Evolutionary conservation across 2,888 invertebrate genomes (phyloP).

Genomic region (Dryadula phaetusa): DNA sequence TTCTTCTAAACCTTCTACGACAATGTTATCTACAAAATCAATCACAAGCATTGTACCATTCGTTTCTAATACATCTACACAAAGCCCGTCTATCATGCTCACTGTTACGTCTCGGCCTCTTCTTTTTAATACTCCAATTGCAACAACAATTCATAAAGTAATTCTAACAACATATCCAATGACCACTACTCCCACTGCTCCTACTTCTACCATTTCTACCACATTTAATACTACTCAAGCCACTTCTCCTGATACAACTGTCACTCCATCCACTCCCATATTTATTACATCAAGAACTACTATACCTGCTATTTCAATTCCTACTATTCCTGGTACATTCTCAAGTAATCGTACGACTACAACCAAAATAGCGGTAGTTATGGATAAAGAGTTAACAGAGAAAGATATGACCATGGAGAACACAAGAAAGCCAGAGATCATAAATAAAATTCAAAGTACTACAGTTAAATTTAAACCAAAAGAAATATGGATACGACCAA

Average conservation of each 20-base stretch:
- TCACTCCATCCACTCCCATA: neutral
- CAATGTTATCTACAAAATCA: neutral
- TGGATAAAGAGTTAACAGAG: constrained; percentile 47
- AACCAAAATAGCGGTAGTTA: constrained; percentile 39
- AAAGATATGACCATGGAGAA: constrained; percentile 50
- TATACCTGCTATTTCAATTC: constrained; percentile 24
- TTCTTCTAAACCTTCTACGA: neutral
- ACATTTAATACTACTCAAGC: constrained; percentile 10
- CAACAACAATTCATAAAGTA: constrained; percentile 8
- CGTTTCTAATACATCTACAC: neutral
- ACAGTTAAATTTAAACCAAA: constrained; percentile 75
- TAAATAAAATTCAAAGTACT: constrained; percentile 59
- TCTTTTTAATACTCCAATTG: neutral
- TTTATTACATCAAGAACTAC: neutral
- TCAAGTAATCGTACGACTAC: constrained; percentile 26
- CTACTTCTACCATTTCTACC: constrained; percentile 1
- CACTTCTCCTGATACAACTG: constrained; percentile 27
- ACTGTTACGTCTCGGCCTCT: neutral
- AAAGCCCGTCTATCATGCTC: neutral
- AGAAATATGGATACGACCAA: constrained; percentile 80
- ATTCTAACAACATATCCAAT: neutral
- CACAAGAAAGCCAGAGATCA: constrained; percentile 62
- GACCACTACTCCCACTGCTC: constrained; percentile 18
- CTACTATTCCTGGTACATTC: constrained; percentile 15
- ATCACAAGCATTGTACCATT: neutral